Evolutionary conservation across 1,140 invertebrate species (phyloP), one percentile per base, ranked within the genome.

Genomic region (Saccostrea cuccullata): DNA sequence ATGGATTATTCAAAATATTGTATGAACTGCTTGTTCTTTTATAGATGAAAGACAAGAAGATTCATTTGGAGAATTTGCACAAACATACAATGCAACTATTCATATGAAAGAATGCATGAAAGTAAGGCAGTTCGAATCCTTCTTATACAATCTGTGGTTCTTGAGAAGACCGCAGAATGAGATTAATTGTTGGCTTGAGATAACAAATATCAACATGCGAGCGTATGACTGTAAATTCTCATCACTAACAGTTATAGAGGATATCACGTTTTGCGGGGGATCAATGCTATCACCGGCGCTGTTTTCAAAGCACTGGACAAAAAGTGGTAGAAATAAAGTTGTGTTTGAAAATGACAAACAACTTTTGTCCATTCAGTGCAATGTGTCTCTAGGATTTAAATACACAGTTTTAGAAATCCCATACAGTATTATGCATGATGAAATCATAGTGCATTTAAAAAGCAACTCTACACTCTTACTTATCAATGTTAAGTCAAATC

Each of bases 281-380:
- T n/a, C 86, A n/a, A 26, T 87, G 86, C 11, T 82, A 58, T 87
- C 86, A 9, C 86, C 86, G 12, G 56, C 55, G 3, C 40, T 26
- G 56, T 87, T 87, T 60, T 55, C 56, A 11, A 82, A 82, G 4
- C 86, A 87, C 20, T 87, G 86, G 70, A 8, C 23, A 5, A 73
- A 55, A 17, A 56, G 36, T 11, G 23, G 23, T 2, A 77, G 30
- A 4, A 36, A 77, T 1, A 30, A 77, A 30, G 70, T 36, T 36
- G 70, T 77, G 3, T 77, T 77, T 77, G 70, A 77, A 77, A 77
- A 77, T 77, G 70, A 77, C 4, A 77, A 77, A 77, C 26, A 36
- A 12, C 20, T 87, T n/a, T 55, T 56, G 36, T 40, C 17, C 2
- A 55, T 55, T 30, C 47, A 47, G 36, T 64, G 58, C n/a, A 67